Conservation (phyloP, 2,888 invertebrate species). For the Metacarcinus magister region DNA sequence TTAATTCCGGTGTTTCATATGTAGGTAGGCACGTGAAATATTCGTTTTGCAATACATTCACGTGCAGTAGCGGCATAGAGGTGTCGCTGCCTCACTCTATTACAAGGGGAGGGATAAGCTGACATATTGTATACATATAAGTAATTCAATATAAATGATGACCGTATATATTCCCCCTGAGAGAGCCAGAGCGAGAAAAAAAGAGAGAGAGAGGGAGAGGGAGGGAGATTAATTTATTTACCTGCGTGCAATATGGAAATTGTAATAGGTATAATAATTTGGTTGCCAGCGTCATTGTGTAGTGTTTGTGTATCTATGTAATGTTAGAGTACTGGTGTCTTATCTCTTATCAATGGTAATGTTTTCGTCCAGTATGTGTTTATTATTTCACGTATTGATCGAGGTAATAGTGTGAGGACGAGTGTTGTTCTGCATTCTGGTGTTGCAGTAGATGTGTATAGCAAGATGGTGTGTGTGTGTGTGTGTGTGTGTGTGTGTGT, state of each 20-base stretch:
- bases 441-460: no score
- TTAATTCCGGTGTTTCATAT: slow-evolving; percentile 33
- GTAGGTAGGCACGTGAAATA: background rate
- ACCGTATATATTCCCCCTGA: background rate
- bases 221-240: background rate
- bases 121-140: background rate
- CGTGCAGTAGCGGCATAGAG: background rate
- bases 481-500: slow-evolving; percentile 20
- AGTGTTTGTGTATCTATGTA: no score
- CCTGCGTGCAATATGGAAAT: no score
- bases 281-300: no score
- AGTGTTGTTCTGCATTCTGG: no score
- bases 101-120: background rate
- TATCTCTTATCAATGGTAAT: no score
- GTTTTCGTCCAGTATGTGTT: no score
- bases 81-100: background rate
- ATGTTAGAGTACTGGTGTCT: no score
- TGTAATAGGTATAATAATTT: no score
- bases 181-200: background rate
- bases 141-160: background rate
- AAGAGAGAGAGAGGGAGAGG: background rate
- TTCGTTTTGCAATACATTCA: slow-evolving; percentile 14
- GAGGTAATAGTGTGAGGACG: no score
- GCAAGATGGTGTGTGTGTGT: slow-evolving; percentile 31
- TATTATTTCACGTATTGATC: no score